phyloP scores from a whole-genome alignment of 2,797 vertebrate genomes.

The Chelon labrosus region DNA sequence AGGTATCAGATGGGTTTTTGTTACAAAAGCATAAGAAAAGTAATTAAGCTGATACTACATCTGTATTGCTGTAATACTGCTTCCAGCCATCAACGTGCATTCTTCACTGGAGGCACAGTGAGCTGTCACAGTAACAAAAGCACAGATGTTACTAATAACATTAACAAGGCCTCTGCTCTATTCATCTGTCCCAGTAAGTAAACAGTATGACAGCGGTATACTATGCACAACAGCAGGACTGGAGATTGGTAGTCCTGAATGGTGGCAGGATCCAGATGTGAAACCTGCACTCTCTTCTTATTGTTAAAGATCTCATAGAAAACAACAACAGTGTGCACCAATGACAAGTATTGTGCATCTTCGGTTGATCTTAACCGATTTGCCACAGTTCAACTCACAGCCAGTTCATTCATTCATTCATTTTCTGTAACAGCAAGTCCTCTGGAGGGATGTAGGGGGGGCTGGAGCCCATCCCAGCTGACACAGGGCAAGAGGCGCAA shows the following conservation, averaged over 20 bases:
- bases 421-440: too few relatives aligned
- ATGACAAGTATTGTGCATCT: neutral
- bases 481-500: too few relatives aligned
- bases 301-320: neutral
- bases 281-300: neutral
- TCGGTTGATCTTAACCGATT: neutral
- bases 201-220: neutral
- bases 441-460: too few relatives aligned
- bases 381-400: neutral
- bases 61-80: neutral
- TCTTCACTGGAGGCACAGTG: neutral
- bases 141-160: neutral
- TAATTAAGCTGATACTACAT: neutral
- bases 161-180: neutral
- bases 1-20: neutral
- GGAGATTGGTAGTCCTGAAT: neutral
- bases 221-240: neutral
- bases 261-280: neutral
- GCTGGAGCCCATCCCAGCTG: too few relatives aligned
- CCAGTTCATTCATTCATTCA: neutral
- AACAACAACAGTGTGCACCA: neutral
- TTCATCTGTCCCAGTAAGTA: neutral
- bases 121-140: neutral
- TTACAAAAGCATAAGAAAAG: neutral
- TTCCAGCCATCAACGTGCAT: neutral